Percentiles rank a stretch among this genome's conserved stretches.
These are phyloP conservation scores for Nephila pilipes DNA, from an alignment of 1,140 invertebrate species.

Conservation along the genomic window DNA sequence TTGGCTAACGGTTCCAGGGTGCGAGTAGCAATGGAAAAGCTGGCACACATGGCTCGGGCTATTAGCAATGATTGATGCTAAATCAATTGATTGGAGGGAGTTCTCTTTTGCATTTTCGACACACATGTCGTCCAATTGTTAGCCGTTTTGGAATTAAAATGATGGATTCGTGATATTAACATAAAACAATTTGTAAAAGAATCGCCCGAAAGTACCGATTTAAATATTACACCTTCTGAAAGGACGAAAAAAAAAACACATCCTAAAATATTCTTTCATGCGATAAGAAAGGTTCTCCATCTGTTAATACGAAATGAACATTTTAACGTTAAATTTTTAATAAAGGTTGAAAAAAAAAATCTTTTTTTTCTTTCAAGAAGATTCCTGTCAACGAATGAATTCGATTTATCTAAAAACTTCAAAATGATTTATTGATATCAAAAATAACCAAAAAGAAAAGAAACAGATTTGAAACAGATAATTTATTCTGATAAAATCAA, in stretches of 20 bases:
- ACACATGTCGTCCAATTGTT: slow-evolving; percentile 15
- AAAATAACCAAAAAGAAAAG: not conserved
- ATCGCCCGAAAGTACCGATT: not conserved
- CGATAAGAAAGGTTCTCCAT: not conserved
- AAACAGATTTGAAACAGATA: not conserved
- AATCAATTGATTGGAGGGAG: slow-evolving; percentile 36
- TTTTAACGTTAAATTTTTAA: not conserved
- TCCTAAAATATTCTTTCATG: not conserved
- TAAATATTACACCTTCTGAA: not conserved
- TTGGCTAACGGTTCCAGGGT: not conserved
- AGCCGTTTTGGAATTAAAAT: slow-evolving; percentile 45
- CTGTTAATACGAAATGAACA: not conserved
- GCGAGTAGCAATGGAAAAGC: not conserved
- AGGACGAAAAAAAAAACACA: not conserved
- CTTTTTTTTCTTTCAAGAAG: not conserved
- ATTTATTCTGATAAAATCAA: slow-evolving; percentile 21
- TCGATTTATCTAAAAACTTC: not conserved
- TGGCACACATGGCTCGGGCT: not conserved
- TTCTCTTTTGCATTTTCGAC: slow-evolving; percentile 43
- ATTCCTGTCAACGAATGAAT: not conserved
- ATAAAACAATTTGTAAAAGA: slow-evolving; percentile 49
- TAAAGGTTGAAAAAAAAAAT: not conserved
- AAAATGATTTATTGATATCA: slow-evolving; percentile 18
- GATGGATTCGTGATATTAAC: slow-evolving; percentile 46
- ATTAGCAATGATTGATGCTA: slow-evolving; percentile 56